Conservation (phyloP, 2,113 vertebrate species). For the Psilopogon haemacephalus region DNA sequence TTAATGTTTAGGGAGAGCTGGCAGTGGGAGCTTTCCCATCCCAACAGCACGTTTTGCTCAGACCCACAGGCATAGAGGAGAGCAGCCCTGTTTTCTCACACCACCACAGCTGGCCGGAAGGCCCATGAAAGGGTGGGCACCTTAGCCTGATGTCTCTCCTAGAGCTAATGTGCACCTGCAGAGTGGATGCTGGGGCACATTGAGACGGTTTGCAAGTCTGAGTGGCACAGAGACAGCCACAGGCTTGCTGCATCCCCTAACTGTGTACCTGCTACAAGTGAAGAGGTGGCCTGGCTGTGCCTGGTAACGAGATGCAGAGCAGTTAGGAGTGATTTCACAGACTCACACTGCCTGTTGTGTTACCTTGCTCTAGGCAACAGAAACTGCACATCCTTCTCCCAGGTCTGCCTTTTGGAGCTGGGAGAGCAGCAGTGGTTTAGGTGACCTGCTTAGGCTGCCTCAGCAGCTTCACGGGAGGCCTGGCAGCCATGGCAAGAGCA, state of each 20-base stretch:
- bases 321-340: background rate
- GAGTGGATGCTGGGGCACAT: background rate
- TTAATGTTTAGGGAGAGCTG: slow-evolving; percentile 49
- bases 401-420: background rate
- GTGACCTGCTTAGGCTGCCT: background rate
- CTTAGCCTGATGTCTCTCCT: background rate
- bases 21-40: background rate
- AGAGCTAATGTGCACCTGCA: background rate
- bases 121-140: rapidly evolving
- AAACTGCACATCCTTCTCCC: background rate
- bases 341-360: background rate
- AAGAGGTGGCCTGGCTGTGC: background rate
- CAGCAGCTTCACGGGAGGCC: background rate
- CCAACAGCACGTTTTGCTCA: background rate
- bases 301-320: background rate
- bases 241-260: background rate
- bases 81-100: background rate
- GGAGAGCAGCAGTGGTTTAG: background rate
- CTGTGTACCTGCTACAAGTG: background rate
- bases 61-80: background rate
- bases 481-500: rapidly evolving
- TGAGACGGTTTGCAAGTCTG: background rate
- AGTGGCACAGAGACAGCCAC: background rate
- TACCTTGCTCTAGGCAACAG: background rate
- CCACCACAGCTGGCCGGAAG: background rate